Conservation (phyloP, 2,888 invertebrate species). For the Leptura quadrifasciata region DNA sequence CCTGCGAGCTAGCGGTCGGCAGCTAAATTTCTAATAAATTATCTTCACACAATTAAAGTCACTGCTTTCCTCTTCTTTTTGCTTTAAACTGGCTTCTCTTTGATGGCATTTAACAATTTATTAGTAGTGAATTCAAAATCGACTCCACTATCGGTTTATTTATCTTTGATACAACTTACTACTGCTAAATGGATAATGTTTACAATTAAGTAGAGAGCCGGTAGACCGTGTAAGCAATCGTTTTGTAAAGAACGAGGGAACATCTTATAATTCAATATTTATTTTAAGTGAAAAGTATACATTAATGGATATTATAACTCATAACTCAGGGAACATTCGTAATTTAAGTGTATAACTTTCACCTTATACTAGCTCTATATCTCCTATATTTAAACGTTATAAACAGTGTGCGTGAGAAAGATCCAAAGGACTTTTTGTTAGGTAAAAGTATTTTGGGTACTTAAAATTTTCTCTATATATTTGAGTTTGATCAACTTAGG, state of each 20-base stretch:
- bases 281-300: neutral
- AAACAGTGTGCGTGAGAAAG: too few species aligned
- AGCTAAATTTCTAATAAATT: constrained; percentile 38
- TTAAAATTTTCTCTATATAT: too few species aligned
- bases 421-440: too few species aligned
- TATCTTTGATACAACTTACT: neutral
- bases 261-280: neutral
- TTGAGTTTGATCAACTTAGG: too few species aligned
- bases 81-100: constrained; percentile 29
- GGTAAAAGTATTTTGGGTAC: too few species aligned
- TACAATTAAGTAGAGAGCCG: neutral
- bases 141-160: constrained; percentile 1
- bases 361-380: too few species aligned
- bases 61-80: constrained; percentile 23
- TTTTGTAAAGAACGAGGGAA: too few species aligned
- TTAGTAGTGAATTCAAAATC: constrained; percentile 18
- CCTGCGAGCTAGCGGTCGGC: constrained; percentile 23
- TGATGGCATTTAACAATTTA: constrained; percentile 29
- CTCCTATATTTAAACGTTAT: too few species aligned
- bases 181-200: neutral
- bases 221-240: too few species aligned
- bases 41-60: constrained; percentile 35
- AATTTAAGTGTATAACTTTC: too few species aligned
- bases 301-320: neutral
- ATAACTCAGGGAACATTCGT: neutral